Conservation (phyloP, 2,113 vertebrate species). For the Ictidomys tridecemlineatus region DNA sequence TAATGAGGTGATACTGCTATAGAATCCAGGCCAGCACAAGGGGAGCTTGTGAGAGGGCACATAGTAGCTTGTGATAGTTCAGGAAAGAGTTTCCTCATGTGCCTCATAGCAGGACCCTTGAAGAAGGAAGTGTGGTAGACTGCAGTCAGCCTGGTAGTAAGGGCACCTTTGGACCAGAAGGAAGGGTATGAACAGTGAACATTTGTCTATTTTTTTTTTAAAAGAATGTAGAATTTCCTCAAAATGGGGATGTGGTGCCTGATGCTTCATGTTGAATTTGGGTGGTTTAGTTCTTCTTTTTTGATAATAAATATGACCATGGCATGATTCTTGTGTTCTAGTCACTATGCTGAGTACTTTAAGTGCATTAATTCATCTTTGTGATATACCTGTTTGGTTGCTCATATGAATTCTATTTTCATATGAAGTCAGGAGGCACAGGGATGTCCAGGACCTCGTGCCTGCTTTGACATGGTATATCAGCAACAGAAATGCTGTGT, state of each 20-base stretch:
- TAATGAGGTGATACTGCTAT: background rate
- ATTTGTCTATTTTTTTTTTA: background rate
- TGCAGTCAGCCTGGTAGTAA: accelerated
- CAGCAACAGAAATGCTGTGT: background rate
- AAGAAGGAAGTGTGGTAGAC: background rate
- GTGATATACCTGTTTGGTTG: too few relatives aligned
- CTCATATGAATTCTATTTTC: background rate
- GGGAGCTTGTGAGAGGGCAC: too few relatives aligned
- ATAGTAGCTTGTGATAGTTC: background rate
- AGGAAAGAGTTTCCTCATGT: background rate
- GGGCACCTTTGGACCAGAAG: background rate
- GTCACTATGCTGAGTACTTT: background rate
- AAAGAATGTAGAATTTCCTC: background rate
- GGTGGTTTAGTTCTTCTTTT: background rate
- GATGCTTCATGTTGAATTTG: background rate
- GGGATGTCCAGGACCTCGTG: background rate
- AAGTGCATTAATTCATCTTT: background rate
- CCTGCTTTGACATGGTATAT: background rate
- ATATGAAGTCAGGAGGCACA: background rate
- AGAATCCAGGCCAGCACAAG: too few relatives aligned
- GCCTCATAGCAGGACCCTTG: background rate
- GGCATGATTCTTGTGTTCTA: background rate
- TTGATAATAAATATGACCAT: background rate
- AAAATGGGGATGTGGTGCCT: background rate
- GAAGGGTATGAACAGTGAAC: background rate